These are phyloP conservation scores for Hesperophylax magnus DNA, from an alignment of 1,140 invertebrate species.

Conservation along the genomic window DNA sequence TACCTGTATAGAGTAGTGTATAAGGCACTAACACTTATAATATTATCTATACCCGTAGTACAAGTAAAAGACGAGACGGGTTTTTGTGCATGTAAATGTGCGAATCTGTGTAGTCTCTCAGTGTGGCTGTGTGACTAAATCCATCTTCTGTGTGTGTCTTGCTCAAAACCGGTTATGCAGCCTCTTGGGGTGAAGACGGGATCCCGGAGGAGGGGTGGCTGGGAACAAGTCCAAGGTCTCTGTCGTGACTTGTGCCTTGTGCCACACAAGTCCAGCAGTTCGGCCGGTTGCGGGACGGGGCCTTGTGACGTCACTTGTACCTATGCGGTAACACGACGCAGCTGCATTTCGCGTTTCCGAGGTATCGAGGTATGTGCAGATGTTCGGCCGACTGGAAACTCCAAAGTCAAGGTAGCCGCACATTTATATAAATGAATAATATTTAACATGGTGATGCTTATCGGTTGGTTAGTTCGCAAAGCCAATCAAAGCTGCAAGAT, in stretches of 20 bases:
- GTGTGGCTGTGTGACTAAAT: too few relatives aligned
- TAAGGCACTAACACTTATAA: too few relatives aligned
- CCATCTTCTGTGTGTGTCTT: neutral
- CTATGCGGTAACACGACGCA: neutral
- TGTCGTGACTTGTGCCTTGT: neutral
- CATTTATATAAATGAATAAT: neutral
- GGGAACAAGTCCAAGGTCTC: neutral
- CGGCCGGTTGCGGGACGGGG: neutral
- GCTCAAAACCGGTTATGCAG: neutral
- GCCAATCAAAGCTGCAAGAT: too few relatives aligned
- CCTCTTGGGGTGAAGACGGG: neutral
- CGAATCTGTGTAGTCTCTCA: too few relatives aligned
- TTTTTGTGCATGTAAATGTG: too few relatives aligned
- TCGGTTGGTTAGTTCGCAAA: too few relatives aligned
- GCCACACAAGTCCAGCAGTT: too few relatives aligned
- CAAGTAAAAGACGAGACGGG: too few relatives aligned
- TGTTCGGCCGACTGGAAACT: neutral
- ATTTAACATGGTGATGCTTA: too few relatives aligned
- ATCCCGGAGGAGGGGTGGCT: neutral
- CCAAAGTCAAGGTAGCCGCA: neutral
- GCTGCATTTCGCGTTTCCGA: neutral
- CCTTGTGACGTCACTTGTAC: neutral
- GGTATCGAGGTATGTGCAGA: neutral
- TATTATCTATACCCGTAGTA: too few relatives aligned
- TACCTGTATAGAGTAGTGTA: too few relatives aligned